Base-by-base conservation (phyloP, 1,140 invertebrate genomes). In the Orius insidiosus region DNA sequence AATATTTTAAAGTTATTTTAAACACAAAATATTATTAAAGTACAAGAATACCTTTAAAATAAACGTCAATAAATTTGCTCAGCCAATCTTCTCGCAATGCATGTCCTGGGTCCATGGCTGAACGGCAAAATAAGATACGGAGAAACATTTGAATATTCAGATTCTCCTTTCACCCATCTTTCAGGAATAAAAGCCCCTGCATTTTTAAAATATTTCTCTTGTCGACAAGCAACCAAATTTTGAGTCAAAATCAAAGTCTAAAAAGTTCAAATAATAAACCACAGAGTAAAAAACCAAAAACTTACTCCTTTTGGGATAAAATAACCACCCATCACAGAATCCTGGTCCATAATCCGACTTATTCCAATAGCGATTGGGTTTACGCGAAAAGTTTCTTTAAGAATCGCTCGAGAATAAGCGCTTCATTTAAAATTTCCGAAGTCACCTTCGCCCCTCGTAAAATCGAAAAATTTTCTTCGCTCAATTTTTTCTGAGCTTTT, bases 221-320 rank as follows among this genome's bases (percentile, higher is more conserved):
- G 60, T 30, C 76, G 68, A 52, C 76, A 85, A 0, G 74, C 68
- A 2, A 86, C 63, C 70, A 85, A 84, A 58, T 92, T 94, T 57
- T 90, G 82, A 9, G 85, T 86, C 4, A 93, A 81, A 10, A 88
- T 70, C 1, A 84, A 73, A 0, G 85, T 90, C 86, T 94, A 57
- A 39, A 74, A 70, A 50, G n/a, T n/a, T n/a, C n/a, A 53, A 50
- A 16, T 18, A 38, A 8, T 45, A 13, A 43, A 18, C 10, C n/a
- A 10, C 14, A 15, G 11, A 42, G 15, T 37, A n/a, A n/a, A n/a
- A n/a, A 24, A 24, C 24, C 3, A 7, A 24, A 24, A 24, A 24
- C 24, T 74, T 70, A 93, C 88, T 47, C 75, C 80, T 63, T 80
- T 75, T 9, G 89, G 90, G 49, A 96, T 75, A 39, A 70, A 59